Base-by-base conservation (phyloP, 2,888 invertebrate species). In the Opisthograptis luteolata region DNA sequence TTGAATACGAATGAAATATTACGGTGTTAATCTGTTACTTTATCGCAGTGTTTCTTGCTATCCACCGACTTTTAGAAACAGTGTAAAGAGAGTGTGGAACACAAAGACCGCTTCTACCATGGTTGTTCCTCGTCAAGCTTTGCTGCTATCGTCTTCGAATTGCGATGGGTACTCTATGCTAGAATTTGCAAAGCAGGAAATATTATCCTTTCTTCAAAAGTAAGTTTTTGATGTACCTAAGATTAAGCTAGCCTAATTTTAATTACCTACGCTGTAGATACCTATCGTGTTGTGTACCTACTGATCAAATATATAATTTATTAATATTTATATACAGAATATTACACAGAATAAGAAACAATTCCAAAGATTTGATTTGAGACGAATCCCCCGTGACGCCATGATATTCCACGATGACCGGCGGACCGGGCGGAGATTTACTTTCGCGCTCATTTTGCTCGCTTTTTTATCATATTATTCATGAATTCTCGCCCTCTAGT, bases 101-200 rank as follows among this genome's bases (percentile, higher is more conserved):
- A 24, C 8, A 20, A 8, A 22, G n/a, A 34, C 6, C 22, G 13
- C 13, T 13, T 22, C 12, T n/a, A 42, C 25, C 46, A 60, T 56
- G 58, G 36, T 14, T 39, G 60, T 73, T n/a, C 52, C 52, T 56
- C 79, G 92, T 55, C 92, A 93, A 75, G 80, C 94, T 22, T 76
- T 95, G 36, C 77, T 95, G 46, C 79, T 95, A 10, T 95, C 95
- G 2, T 94, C 94, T 8, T 95, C 95, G 0, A 92, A 92, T 62
- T 92, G 95, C 30, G 91, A 94, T 79, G 95, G 95, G 12, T 92
- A 90, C 75, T 91, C 91, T 10, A 92, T 92, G 74, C 78, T 95
- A 62, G 93, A 94, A 76, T 95, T 94, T 76, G 94, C 94, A 19
- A 92, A 92, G 67, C 81, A 92, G 54, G 93, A 94, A 67, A 93